Base-by-base conservation (phyloP, 2,888 invertebrate species). In the Drosophila anomelani region DNA sequence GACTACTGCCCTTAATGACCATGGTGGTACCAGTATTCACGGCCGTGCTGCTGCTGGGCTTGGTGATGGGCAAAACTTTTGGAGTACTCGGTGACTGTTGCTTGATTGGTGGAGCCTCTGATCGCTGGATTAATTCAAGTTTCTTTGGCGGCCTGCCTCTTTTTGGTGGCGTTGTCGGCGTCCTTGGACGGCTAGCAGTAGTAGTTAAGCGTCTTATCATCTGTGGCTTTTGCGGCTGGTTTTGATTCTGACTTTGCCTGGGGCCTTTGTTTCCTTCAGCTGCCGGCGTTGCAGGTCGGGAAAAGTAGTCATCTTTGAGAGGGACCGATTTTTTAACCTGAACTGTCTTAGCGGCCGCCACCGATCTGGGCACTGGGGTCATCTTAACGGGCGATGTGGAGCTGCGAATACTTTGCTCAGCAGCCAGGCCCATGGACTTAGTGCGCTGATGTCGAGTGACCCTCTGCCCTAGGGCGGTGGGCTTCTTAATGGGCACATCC, bases 351-450 rank as follows among this genome's bases (percentile, higher is more conserved):
- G 7, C 44, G 26, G 49, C 23, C 23, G 46, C 2, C 26, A 61
- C 15, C n/a, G n/a, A 8, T 23, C 83, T 53, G 7, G 85, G 89
- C 38, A 86, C 17, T 2, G 80, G 80, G 0, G 77, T 36, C 88
- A 86, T 59, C 58, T 89, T 89, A 0, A 89, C 75, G 0, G 85
- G 89, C 4, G 85, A 79, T 1, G 77, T 76, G 39, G 79, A 51
- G 38, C 69, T 78, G 13, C 64, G 55, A 7, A 85, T 17, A 9
- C 66, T 66, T n/a, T 55, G 57, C 0, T 46, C 53, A 1, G 60
- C 79, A 0, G 67, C 87, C n/a, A 84, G 1, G 4, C 49, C 43
- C 63, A 88, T 51, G 4, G 89, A 85, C 4, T 74, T 77, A 17
- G 72, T 71, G 2, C 85, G 82, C 56, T 80, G 85, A n/a, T 74